Base-by-base conservation (phyloP, 2,888 invertebrate genomes). In the Notocelia uddmanniana region DNA sequence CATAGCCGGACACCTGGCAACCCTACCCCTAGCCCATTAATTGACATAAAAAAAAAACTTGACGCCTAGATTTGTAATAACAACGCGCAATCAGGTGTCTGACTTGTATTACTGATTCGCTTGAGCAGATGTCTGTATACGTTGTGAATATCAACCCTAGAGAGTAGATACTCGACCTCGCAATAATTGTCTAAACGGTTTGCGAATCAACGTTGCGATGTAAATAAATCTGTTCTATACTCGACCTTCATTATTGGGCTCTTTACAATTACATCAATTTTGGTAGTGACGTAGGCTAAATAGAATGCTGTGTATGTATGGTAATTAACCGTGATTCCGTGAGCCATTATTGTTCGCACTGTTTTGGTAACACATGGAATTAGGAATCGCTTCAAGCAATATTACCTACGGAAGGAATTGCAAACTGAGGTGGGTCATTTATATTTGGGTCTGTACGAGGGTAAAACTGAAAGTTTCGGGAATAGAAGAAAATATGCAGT, bases 241-340 rank as follows among this genome's bases (percentile, higher is more conserved):
- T 55, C 59, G 59, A 67, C 63, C 69, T 69, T 71, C 31, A 31
- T 66, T 31, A 45, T 54, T 62, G 21, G 18, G 52, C 15, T 58
- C 64, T 57, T 70, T 59, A 59, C 66, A 58, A 50, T 70, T 59
- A 59, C 66, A 58, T 59, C 59, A 59, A 70, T 59, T 70, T 59
- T 48, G n/a, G 21, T 54, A 19, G 54, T 62, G 21, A 48, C 60
- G 63, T 58, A n/a, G 37, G n/a, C 13, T 9, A 5, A 10, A 37
- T 50, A 69, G 57, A 64, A 37, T 19, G 23, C 63, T 50, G 15
- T 64, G 15, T 64, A 21, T n/a, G 37, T 37, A 19, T 5, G 11
- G 60, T 60, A 41, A 41, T 60, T 60, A 45, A 45, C 59, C 58
- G n/a, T 26, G 54, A 23, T 54, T 54, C 41, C 41, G 15, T 41